Percentiles rank a stretch among this genome's conserved stretches.
Evolutionary conservation across 1,140 invertebrate species (phyloP).

Genomic region (Radopholus similis): DNA sequence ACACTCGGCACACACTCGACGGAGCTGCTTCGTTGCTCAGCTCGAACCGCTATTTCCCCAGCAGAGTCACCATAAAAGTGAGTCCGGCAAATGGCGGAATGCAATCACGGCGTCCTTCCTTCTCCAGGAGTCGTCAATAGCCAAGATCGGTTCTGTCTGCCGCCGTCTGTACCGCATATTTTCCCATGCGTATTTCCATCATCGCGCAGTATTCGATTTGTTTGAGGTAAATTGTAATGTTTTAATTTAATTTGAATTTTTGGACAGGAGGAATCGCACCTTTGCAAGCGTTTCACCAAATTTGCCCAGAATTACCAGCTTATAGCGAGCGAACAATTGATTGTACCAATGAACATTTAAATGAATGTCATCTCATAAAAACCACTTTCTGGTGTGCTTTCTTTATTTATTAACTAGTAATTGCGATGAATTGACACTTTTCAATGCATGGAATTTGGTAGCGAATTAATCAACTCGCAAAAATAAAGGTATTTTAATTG

Average conservation of each 20-base stretch:
- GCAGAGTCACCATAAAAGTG: slow-evolving; percentile 97
- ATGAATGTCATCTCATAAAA: too few relatives aligned
- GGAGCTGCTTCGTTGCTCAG: slow-evolving; percentile 96
- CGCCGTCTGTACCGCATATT: slow-evolving; percentile 97
- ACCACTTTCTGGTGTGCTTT: too few relatives aligned
- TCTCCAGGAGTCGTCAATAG: slow-evolving; percentile 95
- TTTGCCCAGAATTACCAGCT: slow-evolving; percentile 98
- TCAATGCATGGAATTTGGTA: too few relatives aligned
- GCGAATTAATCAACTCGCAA: too few relatives aligned
- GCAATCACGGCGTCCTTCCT: too few relatives aligned
- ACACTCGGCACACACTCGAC: slow-evolving; percentile 97
- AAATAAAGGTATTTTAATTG: too few relatives aligned
- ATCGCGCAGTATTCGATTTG: slow-evolving; percentile 89
- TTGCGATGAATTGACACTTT: too few relatives aligned
- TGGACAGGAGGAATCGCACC: slow-evolving; percentile 76
- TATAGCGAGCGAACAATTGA: slow-evolving; percentile 96
- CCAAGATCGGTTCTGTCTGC: slow-evolving; percentile 95
- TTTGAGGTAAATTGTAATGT: slow-evolving; percentile 79
- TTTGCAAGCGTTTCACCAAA: slow-evolving; percentile 91
- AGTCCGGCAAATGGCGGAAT: too few relatives aligned
- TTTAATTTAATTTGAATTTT: slow-evolving; percentile 14
- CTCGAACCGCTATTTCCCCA: slow-evolving; percentile 99
- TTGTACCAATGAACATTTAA: slow-evolving; percentile 96
- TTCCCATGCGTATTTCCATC: slow-evolving; percentile 98
- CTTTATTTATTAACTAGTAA: too few relatives aligned